phyloP scores from a whole-genome alignment of 2,888 invertebrate species.

The Cantharis lateralis region DNA sequence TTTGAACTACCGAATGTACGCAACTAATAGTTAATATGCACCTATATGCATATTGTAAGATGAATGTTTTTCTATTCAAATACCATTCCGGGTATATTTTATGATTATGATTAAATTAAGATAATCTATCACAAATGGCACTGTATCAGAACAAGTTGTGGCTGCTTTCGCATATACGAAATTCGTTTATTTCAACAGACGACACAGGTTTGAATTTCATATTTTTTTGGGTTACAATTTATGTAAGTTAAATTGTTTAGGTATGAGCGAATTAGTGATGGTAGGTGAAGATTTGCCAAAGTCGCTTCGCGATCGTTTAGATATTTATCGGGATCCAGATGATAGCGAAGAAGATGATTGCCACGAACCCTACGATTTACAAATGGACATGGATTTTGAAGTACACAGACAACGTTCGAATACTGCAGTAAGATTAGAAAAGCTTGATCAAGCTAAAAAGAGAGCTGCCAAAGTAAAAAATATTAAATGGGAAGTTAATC shows the following conservation, averaged over 20 bases:
- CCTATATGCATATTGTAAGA: neutral
- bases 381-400: slow-evolving; percentile 68
- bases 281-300: slow-evolving; percentile 79
- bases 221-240: neutral
- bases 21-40: neutral
- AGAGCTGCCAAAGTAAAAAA: slow-evolving; percentile 78
- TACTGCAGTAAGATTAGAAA: slow-evolving; percentile 86
- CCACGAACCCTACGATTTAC: slow-evolving; percentile 79
- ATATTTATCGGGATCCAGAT: slow-evolving; percentile 76
- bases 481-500: slow-evolving; percentile 71
- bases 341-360: slow-evolving; percentile 77
- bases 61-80: neutral
- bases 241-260: slow-evolving; percentile 47
- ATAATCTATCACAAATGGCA: slow-evolving; percentile 71
- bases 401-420: slow-evolving; percentile 78
- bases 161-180: slow-evolving; percentile 89
- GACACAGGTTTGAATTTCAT: slow-evolving; percentile 66
- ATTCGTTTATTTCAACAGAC: slow-evolving; percentile 94
- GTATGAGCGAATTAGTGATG: slow-evolving; percentile 92
- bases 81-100: neutral
- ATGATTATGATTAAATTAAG: neutral
- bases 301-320: slow-evolving; percentile 59
- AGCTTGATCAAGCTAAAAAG: slow-evolving; percentile 84
- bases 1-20: neutral
- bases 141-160: slow-evolving; percentile 93